phyloP scores from a whole-genome alignment of 2,113 vertebrate genomes.

The Tupaia chinensis region DNA sequence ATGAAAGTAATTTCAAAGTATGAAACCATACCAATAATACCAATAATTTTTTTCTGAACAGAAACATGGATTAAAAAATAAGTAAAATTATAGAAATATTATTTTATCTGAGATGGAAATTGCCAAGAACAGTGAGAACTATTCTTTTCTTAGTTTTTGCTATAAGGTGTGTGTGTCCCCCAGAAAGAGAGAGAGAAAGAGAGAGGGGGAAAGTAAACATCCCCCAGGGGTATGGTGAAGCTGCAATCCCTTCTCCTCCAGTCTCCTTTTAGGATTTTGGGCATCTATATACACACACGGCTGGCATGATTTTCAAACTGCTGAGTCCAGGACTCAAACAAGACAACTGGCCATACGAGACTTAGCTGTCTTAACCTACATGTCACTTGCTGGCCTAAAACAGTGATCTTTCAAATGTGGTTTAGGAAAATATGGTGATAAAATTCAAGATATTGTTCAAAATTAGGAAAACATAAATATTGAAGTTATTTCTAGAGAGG shows the following conservation, averaged over 20 bases:
- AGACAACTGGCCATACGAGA: too few species aligned
- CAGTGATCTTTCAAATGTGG: neutral
- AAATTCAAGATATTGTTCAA: neutral
- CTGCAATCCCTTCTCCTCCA: too few species aligned
- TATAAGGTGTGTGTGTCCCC: too few species aligned
- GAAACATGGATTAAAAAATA: neutral
- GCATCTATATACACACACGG: too few species aligned
- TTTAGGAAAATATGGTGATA: neutral
- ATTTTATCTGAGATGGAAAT: slow-evolving; percentile 4
- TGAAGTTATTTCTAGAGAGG: neutral
- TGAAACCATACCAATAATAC: neutral
- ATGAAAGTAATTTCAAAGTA: neutral
- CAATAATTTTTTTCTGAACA: neutral
- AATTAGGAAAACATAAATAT: neutral
- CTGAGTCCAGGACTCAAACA: too few species aligned
- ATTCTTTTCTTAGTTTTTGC: too few species aligned
- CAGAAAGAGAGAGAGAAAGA: too few species aligned
- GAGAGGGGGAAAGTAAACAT: too few species aligned
- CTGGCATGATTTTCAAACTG: too few species aligned
- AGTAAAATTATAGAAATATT: neutral
- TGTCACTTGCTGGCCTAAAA: neutral
- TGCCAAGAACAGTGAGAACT: neutral
- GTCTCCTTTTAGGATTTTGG: too few species aligned
- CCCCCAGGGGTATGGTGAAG: too few species aligned
- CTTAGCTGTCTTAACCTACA: too few species aligned